These are phyloP conservation scores for Marcusenius ussheri DNA, from an alignment of 2,113 vertebrate genomes.

Conservation along the genomic window DNA sequence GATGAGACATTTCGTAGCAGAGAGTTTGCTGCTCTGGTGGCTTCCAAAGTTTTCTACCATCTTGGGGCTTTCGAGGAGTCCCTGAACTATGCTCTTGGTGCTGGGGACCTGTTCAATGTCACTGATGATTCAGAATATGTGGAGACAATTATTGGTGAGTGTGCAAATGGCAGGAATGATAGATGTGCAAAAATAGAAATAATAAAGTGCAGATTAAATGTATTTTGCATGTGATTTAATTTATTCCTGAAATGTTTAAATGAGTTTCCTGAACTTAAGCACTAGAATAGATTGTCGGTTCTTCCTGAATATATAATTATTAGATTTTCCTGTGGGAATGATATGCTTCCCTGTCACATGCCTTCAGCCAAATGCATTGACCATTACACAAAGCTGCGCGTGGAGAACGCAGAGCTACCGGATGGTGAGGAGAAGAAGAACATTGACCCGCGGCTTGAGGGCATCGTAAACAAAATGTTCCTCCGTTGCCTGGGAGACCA, in stretches of 20 bases:
- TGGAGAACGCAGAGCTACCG: constrained; percentile 87
- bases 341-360: neutral
- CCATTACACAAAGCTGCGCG: constrained; percentile 94
- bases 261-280: neutral
- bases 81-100: constrained; percentile 92
- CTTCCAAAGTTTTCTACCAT: constrained; percentile 98
- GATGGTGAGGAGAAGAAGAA: constrained; percentile 89
- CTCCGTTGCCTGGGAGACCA: constrained; percentile 91
- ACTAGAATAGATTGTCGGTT: neutral
- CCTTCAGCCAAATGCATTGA: constrained; percentile 91
- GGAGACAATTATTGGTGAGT: constrained; percentile 95
- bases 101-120: constrained; percentile 97
- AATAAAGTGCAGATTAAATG: neutral
- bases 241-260: neutral
- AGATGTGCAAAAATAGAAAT: neutral
- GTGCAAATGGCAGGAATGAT: neutral
- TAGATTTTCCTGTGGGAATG: neutral
- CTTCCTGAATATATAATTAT: neutral
- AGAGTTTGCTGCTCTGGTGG: constrained; percentile 91
- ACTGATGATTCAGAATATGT: constrained; percentile 96
- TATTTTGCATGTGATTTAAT: neutral
- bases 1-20: constrained; percentile 93
- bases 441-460: constrained; percentile 88
- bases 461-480: constrained; percentile 99
- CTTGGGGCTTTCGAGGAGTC: constrained; percentile 97